Evolutionary conservation across 2,113 vertebrate genomes (phyloP).

Genomic region (Puntigrus tetrazona): DNA sequence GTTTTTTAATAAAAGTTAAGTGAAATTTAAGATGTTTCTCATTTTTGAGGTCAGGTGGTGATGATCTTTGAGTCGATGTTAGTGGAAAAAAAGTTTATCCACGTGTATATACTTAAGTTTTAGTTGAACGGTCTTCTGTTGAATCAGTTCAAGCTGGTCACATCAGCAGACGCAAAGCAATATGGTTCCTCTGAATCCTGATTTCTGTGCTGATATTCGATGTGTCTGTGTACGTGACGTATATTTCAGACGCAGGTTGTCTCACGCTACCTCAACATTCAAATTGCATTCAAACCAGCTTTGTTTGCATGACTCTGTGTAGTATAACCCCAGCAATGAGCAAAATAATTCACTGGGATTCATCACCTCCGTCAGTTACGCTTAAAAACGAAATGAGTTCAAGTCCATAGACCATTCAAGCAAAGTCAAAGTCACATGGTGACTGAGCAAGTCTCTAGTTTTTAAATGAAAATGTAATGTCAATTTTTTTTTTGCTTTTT

Average conservation of each 20-base stretch:
- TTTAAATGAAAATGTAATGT: too few relatives aligned
- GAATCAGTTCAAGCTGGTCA: neutral
- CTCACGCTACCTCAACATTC: neutral
- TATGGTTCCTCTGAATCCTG: neutral
- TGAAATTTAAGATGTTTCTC: constrained; percentile 23
- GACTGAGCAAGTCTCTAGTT: too few relatives aligned
- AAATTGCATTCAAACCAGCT: neutral
- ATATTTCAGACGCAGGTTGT: neutral
- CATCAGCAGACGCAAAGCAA: neutral
- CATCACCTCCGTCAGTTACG: neutral
- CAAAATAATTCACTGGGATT: neutral
- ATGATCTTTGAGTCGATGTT: too few relatives aligned
- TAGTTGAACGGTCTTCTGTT: too few relatives aligned
- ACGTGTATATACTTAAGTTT: too few relatives aligned
- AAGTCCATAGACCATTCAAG: too few relatives aligned
- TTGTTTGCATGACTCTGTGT: neutral
- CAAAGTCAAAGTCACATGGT: too few relatives aligned
- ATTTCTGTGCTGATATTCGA: neutral
- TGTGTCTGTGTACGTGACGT: neutral
- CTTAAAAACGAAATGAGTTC: neutral
- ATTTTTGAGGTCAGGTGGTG: neutral
- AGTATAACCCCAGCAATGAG: neutral
- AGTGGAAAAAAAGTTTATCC: too few relatives aligned
- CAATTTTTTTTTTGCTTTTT: too few relatives aligned
- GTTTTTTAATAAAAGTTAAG: constrained; percentile 46